A percentile compares a stretch with the other conserved stretches of the same genome.
Evolutionary conservation across 2,113 vertebrate genomes (phyloP).

Genomic region (Alouatta palliata): DNA sequence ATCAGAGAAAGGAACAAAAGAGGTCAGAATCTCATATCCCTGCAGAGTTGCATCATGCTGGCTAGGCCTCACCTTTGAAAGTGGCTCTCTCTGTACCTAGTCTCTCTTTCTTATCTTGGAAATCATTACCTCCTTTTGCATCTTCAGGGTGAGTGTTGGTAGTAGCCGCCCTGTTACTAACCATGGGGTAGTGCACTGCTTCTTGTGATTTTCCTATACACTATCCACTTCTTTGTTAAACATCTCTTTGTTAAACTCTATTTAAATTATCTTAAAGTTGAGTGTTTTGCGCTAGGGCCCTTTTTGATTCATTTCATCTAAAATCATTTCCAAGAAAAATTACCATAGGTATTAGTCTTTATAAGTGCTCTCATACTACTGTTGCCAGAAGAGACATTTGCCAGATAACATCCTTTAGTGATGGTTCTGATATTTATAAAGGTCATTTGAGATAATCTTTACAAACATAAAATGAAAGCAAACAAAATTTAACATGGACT

Average conservation of each 20-base stretch:
- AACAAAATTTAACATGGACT: neutral
- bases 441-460: neutral
- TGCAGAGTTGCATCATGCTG: neutral
- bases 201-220: neutral
- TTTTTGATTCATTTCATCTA: neutral
- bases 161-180: neutral
- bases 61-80: neutral
- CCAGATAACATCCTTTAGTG: neutral
- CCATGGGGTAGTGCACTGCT: accelerated
- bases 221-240: neutral
- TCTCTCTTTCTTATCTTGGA: neutral
- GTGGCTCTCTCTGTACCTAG: neutral
- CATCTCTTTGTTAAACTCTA: neutral
- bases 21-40: neutral
- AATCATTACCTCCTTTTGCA: neutral
- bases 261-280: neutral
- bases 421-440: neutral
- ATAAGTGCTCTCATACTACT: neutral
- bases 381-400: neutral
- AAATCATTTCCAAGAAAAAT: neutral
- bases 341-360: neutral
- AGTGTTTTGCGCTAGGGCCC: neutral
- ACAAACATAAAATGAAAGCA: neutral
- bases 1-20: neutral
- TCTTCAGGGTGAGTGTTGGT: neutral